Conservation (phyloP, 2,113 vertebrate genomes). For the Myxocyprinus asiaticus region DNA sequence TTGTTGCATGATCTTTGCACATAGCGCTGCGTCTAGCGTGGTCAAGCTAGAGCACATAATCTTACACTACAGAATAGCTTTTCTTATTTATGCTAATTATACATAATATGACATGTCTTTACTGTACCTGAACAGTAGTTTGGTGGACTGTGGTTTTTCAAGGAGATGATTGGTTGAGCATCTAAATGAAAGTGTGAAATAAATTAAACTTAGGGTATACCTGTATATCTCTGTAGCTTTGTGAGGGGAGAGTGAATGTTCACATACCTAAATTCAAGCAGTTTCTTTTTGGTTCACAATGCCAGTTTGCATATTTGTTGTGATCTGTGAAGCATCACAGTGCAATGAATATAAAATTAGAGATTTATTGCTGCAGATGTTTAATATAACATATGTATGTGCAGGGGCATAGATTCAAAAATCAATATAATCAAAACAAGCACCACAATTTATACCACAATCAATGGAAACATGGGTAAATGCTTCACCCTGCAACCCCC, state of each 20-base stretch:
- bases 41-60: no score
- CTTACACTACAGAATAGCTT: neutral
- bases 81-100: neutral
- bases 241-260: neutral
- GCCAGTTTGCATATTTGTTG: neutral
- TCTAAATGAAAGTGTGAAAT: neutral
- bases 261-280: neutral
- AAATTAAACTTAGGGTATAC: neutral
- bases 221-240: no score
- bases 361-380: no score
- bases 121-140: constrained; percentile 5
- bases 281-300: constrained; percentile 1
- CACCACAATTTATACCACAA: no score
- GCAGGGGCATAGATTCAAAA: no score
- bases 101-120: constrained; percentile 5
- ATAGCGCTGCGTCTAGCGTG: no score
- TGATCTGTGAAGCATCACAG: neutral
- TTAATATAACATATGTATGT: no score
- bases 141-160: neutral
- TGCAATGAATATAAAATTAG: no score
- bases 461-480: no score
- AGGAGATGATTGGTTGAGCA: neutral
- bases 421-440: no score
- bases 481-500: no score
- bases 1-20: no score